Evolutionary conservation across 1,140 invertebrate genomes (phyloP), one percentile per base, ranked within the genome.

Genomic region (Drosophila kikkawai): DNA sequence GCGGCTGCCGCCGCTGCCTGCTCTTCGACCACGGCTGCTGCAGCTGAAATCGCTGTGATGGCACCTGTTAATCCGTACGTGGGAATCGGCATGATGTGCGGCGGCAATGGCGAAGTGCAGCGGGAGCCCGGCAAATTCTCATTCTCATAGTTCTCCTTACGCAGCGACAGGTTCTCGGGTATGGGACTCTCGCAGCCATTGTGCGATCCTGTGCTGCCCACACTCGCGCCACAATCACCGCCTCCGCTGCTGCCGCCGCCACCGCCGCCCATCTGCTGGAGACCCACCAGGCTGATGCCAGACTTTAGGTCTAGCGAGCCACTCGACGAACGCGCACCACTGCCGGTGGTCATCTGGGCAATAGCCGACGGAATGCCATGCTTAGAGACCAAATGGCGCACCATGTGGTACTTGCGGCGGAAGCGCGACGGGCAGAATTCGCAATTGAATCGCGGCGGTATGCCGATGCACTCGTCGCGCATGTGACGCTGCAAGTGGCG

Each of bases 381-480:
- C 64, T 93, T 93, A 47, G 92, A 94, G 60, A 93, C 93, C 67
- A 95, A 61, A 76, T 95, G 95, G 7, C 95, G 93, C 13, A 94
- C 94, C 75, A 95, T 93, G 82, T 95, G 95, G 71, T 95, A 95
- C 83, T 95, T 95, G 74, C 95, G 93, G 22, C 94, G 94, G 79
- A 95, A 95, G 47, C 93, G 92, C 26, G 94, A 94, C 11, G 92
- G 82, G 87, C 95, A 96, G 75, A 95, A 94, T 9, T 95, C 94
- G 80, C 96, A 96, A 19, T 94, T 94, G 75, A 96, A 96, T 36
- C 95, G 94, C 15, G 96, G 96, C 66, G 95, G 95, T 36, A 95
- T 95, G 55, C 94, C 95, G 36, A 94, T 92, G 87, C 95, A 96
- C 83, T 96, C 95, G 91, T 95, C 96, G 12, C 94, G 94, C 71